Evolutionary conservation across 30 jellyfish, hydroid and myxozoan genomes (phyloP).

Genomic region (Sanderia malayensis): DNA sequence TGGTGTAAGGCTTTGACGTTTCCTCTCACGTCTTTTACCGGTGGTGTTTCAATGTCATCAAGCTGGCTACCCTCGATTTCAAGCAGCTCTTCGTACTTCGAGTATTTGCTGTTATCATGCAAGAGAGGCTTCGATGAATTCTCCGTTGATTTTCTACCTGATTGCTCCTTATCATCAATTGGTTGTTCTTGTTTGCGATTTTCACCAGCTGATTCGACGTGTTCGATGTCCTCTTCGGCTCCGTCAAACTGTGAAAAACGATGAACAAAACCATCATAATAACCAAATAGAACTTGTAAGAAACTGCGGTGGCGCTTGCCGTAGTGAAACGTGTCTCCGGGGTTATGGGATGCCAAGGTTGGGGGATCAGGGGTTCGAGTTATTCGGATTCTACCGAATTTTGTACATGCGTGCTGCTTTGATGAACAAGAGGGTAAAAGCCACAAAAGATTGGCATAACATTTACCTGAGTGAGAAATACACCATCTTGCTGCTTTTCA

Average conservation of each 20-base stretch:
- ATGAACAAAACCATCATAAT: not conserved
- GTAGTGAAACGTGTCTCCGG: no score
- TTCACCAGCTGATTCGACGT: not conserved
- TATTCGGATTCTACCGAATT: no score
- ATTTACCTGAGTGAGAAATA: slow-evolving; percentile 59
- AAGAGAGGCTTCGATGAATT: not conserved
- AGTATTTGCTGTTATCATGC: not conserved
- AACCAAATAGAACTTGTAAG: no score
- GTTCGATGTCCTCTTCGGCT: not conserved
- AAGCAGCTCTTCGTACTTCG: slow-evolving; percentile 18
- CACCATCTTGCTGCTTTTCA: slow-evolving; percentile 13
- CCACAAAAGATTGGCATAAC: no score
- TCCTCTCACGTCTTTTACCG: slow-evolving; percentile 26
- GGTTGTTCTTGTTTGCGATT: no score
- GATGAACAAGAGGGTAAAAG: no score
- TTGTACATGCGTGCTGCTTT: no score
- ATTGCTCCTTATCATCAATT: not conserved
- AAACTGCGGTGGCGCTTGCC: no score
- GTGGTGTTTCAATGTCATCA: slow-evolving; percentile 32
- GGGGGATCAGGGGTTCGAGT: no score
- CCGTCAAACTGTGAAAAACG: not conserved
- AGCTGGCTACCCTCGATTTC: slow-evolving; percentile 19
- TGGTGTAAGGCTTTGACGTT: slow-evolving; percentile 43
- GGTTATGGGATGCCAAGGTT: no score
- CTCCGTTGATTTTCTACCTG: not conserved